Evolutionary conservation across 2,888 invertebrate genomes (phyloP).

Genomic region (Tiphia femorata): DNA sequence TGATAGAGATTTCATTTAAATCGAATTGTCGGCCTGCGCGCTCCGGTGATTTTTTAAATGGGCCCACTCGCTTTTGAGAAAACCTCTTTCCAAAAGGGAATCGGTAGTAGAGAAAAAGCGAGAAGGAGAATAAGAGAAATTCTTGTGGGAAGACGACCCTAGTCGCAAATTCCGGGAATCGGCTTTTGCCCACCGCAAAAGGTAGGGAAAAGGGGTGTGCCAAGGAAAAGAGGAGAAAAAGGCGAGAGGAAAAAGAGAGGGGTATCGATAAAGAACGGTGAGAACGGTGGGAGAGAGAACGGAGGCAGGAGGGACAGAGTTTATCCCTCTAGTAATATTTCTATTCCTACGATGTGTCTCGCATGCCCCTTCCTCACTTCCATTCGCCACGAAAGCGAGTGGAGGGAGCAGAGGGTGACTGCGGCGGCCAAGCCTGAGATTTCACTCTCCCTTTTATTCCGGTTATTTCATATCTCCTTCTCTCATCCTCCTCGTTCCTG

Average conservation of each 20-base stretch:
- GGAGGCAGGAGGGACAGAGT: conserved; percentile 31
- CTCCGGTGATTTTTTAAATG: too few relatives aligned
- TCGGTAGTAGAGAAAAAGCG: too few relatives aligned
- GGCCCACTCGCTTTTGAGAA: too few relatives aligned
- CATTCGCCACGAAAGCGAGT: too few relatives aligned
- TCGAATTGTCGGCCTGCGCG: too few relatives aligned
- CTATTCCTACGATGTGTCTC: conserved; percentile 43
- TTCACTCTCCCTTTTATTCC: conserved; percentile 58
- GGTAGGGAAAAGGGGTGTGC: conserved; percentile 2
- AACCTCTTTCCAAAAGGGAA: too few relatives aligned
- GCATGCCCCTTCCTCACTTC: too few relatives aligned
- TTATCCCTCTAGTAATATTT: conserved; percentile 54
- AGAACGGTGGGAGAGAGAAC: conserved; percentile 6
- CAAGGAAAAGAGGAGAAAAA: conserved; percentile 16
- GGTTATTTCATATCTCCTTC: conserved; percentile 53
- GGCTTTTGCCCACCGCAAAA: neutral
- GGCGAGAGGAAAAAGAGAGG: conserved; percentile 27
- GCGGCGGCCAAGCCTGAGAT: conserved; percentile 36
- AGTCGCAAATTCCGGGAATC: too few relatives aligned
- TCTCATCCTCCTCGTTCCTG: conserved; percentile 55
- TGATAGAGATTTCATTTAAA: too few relatives aligned
- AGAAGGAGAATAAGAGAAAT: too few relatives aligned
- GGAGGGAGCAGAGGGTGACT: too few relatives aligned
- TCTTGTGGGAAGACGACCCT: too few relatives aligned
- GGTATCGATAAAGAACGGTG: neutral